Evolutionary conservation across 2,797 vertebrate species (phyloP), one percentile per base, ranked within the genome.

Genomic region (Thripadectes ignobilis): DNA sequence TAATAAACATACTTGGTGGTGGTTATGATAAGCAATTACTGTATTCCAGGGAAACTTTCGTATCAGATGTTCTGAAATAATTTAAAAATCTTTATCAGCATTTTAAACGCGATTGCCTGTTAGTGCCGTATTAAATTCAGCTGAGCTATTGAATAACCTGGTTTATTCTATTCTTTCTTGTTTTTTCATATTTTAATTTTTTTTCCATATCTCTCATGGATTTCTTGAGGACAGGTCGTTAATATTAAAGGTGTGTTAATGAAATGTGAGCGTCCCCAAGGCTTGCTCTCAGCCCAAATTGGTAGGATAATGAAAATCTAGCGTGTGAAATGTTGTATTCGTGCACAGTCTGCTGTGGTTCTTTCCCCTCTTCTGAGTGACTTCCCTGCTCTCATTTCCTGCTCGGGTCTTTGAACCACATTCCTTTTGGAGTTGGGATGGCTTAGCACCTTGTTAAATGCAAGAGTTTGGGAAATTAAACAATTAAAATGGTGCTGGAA

Each of bases 1-100:
- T 88, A 85, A 89, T 88, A 89, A 92, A 78, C 69, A 48, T 45
- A 9, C 72, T 92, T 78, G 74, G 68, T 74, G 65, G 84, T 73
- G 51, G 46, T 86, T 89, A 13, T 72, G 79, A 88, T 80, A 78
- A 96, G 73, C 39, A 72, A 55, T 92, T 84, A 66, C 75, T 81
- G 62, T 80, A 66, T 57, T 65, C 54, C 46, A 38, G 79, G 68
- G 68, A 71, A 91, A 84, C 69, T 75, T 91, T 52, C 0, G 0
- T 80, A 66, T 93, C 46, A 55, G 85, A 77, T 66, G 36, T 65
- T 78, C 38, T 75, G 66, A 83, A 92, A 85, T 92, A 32, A 74
- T 67, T 80, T 72, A 10, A 74, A 88, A 92, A 85, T 77, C 68
- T 74, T 32, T 84, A 49, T 71, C 74, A 95, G 61, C 34, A 9